These are phyloP conservation scores for Cephus rjabovi DNA, from an alignment of 2,888 invertebrate species.

Conservation along the genomic window DNA sequence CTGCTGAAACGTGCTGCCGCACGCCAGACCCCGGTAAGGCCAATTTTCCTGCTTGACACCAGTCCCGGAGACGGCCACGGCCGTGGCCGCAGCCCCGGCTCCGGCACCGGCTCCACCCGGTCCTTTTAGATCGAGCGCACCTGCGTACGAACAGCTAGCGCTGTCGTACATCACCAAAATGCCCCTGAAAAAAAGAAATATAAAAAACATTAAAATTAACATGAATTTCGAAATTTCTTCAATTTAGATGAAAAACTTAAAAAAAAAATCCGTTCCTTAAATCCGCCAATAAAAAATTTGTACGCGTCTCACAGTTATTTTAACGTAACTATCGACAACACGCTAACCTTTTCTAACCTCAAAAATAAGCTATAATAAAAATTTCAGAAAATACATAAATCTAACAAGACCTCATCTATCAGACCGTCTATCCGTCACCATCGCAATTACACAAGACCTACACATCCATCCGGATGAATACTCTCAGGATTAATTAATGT, in stretches of 20 bases:
- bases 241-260: background rate
- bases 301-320: background rate
- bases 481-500: background rate
- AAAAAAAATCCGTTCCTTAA: background rate
- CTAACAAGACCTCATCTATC: background rate
- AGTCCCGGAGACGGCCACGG: constrained; percentile 53
- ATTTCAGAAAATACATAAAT: background rate
- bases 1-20: constrained; percentile 89
- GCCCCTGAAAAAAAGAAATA: constrained; percentile 52
- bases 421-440: background rate
- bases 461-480: background rate
- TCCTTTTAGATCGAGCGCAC: constrained; percentile 82
- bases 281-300: background rate
- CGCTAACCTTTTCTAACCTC: background rate
- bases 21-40: constrained; percentile 77
- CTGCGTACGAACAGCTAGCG: constrained; percentile 88
- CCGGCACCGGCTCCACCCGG: constrained; percentile 68
- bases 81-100: constrained; percentile 64
- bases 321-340: background rate
- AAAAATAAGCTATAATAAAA: background rate
- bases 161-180: constrained; percentile 86
- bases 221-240: background rate
- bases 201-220: background rate
- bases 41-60: constrained; percentile 66
- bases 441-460: background rate